A percentile compares a stretch with the other conserved stretches of the same genome.
phyloP scores from a whole-genome alignment of 2,797 vertebrate genomes.

The Hippoglossus hippoglossus region DNA sequence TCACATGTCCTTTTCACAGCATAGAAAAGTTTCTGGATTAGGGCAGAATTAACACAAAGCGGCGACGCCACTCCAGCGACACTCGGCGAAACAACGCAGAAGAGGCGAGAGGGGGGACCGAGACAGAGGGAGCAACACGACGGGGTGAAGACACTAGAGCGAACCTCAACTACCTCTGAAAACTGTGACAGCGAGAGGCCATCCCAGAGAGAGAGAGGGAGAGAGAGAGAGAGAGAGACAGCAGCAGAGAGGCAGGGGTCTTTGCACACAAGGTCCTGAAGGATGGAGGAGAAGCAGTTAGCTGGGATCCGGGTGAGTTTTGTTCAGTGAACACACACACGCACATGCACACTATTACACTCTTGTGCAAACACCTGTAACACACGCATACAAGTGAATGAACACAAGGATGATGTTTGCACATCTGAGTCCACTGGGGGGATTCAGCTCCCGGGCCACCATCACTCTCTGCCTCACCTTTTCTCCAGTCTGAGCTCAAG shows the following conservation, averaged over 20 bases:
- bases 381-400: background rate
- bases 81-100: conserved; percentile 67
- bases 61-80: conserved; percentile 81
- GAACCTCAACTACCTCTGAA: conserved; percentile 56
- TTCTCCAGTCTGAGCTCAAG: conserved; percentile 2
- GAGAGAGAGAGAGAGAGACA: conserved; percentile 47
- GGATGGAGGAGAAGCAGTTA: conserved; percentile 86
- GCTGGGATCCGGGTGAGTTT: conserved; percentile 84
- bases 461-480: conserved; percentile 15
- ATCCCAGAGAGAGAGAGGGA: conserved; percentile 52
- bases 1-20: conserved; percentile 88
- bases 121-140: conserved; percentile 50
- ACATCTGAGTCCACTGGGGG: conserved; percentile 13
- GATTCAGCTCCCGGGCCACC: conserved; percentile 54
- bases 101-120: conserved; percentile 65
- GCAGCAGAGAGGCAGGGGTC: conserved; percentile 73
- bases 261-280: conserved; percentile 75
- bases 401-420: conserved; percentile 3
- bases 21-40: conserved; percentile 90
- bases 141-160: conserved; percentile 61
- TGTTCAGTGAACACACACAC: conserved; percentile 19
- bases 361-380: conserved; percentile 4
- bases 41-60: conserved; percentile 86
- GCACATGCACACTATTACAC: conserved; percentile 9
- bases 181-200: conserved; percentile 53